Conservation (phyloP, 2,113 vertebrate species). For the Ploceus nigricollis region DNA sequence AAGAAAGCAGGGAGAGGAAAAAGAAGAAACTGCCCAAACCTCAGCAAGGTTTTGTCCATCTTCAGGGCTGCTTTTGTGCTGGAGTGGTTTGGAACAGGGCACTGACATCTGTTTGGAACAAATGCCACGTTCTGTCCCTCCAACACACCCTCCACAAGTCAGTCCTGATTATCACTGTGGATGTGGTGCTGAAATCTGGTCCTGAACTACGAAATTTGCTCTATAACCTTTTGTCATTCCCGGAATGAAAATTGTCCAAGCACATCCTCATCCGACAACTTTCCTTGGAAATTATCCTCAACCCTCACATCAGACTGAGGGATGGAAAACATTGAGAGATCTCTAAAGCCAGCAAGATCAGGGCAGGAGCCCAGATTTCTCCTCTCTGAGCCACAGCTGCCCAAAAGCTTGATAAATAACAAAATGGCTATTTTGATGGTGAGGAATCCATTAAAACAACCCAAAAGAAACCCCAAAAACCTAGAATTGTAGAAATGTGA, state of each 20-base stretch:
- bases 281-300: not conserved
- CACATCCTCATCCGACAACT: not conserved
- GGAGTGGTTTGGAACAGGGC: not conserved
- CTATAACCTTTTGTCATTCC: not conserved
- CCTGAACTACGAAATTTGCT: not conserved
- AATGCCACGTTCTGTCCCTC: not conserved
- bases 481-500: not conserved
- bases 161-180: not conserved
- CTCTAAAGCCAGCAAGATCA: not conserved
- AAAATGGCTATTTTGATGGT: not conserved
- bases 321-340: not conserved
- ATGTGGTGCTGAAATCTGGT: not conserved
- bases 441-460: not conserved
- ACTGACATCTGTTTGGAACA: not conserved
- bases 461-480: accelerated
- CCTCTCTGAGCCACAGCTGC: not conserved
- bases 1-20: not conserved
- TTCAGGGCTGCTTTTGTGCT: not conserved
- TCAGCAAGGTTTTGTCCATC: not conserved
- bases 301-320: not conserved
- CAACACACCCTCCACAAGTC: not conserved
- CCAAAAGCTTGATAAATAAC: not conserved
- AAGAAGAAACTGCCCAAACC: not conserved
- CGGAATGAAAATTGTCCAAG: not conserved
- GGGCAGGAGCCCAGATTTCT: not conserved